These are phyloP conservation scores for Ptiloglossa arizonensis DNA, from an alignment of 1,140 invertebrate species.

Conservation along the genomic window DNA sequence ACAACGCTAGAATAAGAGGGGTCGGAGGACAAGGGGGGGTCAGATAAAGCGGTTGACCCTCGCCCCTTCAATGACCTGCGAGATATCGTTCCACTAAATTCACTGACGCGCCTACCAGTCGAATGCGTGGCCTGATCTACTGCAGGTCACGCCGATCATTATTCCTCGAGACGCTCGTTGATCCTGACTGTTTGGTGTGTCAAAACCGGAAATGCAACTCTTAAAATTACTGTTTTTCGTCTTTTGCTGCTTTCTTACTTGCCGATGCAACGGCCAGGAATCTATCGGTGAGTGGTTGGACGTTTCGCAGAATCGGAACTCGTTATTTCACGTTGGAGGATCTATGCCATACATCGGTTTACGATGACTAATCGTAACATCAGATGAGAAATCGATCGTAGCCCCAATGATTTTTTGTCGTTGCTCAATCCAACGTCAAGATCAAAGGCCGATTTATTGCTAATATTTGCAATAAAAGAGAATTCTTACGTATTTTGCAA, in stretches of 20 bases:
- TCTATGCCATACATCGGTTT: neutral
- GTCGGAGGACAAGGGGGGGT: conserved; percentile 15
- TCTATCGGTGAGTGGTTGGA: conserved; percentile 1
- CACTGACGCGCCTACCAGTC: conserved; percentile 52
- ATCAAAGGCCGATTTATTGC: conserved; percentile 7
- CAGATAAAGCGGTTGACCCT: conserved; percentile 67
- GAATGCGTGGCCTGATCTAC: conserved; percentile 42
- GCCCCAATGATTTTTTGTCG: neutral
- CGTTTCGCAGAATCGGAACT: neutral
- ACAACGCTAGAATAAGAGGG: conserved; percentile 29
- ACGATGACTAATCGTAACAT: too few relatives aligned
- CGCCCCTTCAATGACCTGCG: conserved; percentile 60
- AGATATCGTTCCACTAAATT: conserved; percentile 65
- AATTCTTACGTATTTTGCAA: neutral
- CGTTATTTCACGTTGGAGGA: neutral
- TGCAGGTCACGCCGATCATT: neutral
- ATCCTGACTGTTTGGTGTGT: neutral
- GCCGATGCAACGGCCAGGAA: neutral
- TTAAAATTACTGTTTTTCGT: neutral
- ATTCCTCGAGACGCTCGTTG: neutral
- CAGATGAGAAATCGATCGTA: neutral
- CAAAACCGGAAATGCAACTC: conserved; percentile 22
- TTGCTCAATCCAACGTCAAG: conserved; percentile 21
- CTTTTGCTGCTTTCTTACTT: neutral
- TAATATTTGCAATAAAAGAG: too few relatives aligned